A percentile compares a stretch with the other conserved stretches of the same genome.
Evolutionary conservation across 2,113 vertebrate species (phyloP).

Genomic region (Pygoscelis antarcticus): DNA sequence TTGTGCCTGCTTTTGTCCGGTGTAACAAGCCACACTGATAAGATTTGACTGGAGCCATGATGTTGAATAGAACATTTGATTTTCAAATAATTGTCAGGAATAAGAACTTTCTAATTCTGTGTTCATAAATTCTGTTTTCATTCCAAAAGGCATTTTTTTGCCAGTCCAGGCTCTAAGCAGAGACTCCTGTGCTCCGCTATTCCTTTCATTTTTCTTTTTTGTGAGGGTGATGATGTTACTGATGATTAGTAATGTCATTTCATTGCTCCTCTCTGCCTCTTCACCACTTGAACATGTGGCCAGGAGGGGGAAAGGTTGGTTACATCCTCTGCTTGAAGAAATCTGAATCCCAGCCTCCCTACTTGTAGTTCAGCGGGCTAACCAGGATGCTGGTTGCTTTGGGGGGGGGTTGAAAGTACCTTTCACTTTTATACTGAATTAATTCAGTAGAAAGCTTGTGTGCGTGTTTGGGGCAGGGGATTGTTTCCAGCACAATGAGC

Average conservation of each 20-base stretch:
- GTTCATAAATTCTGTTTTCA: background rate
- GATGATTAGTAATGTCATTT: background rate
- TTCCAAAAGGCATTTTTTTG: background rate
- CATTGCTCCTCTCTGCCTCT: background rate
- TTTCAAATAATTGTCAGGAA: background rate
- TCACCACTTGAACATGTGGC: background rate
- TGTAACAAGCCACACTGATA: background rate
- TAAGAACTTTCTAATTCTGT: background rate
- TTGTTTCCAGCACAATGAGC: background rate
- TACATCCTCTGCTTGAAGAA: background rate
- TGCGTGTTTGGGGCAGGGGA: background rate
- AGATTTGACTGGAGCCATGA: background rate
- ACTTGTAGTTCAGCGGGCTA: background rate
- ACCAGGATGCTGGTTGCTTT: fast-evolving
- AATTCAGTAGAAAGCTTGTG: background rate
- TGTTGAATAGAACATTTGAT: background rate
- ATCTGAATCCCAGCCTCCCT: background rate
- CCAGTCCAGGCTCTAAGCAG: background rate
- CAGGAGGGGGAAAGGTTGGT: background rate
- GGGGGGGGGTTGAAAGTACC: background rate
- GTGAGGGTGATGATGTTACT: background rate
- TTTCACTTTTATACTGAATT: background rate
- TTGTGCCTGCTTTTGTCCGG: background rate
- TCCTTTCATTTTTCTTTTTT: background rate
- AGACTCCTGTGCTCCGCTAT: fast-evolving